Evolutionary conservation across 2,888 invertebrate species (phyloP), one percentile per base, ranked within the genome.

Genomic region (Tiliacea citrago): DNA sequence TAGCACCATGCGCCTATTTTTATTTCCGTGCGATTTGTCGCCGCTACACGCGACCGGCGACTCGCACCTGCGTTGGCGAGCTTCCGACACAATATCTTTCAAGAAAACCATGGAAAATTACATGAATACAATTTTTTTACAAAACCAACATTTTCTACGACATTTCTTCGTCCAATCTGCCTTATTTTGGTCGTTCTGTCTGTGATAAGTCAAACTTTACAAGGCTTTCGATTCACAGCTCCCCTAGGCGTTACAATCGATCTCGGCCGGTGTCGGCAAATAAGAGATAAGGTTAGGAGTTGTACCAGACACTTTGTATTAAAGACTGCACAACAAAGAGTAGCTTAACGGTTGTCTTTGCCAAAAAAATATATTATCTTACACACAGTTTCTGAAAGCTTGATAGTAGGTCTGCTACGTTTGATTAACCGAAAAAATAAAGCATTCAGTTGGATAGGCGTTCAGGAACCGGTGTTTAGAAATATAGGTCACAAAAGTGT

Each of bases 1-100:
- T 88, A 88, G 78, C 86, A 89, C 90, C 82, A 89, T 89, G 91
- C 91, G 89, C 91, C 92, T 94, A 93, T 94, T 93, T 93, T 90
- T 91, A 91, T 90, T 90, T 89, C 86, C 84, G 69, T 88, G 86
- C 89, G 88, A 83, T 84, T 81, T 74, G 78, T 84, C 86, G 68
- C 75, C 49, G 47, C 63, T 77, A 78, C 86, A 86, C 70, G 74
- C 75, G 60, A 84, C 76, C 61, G 62, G 75, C 53, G 66, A 65
- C 68, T 74, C 60, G 18, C 75, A 80, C 70, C 68, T 72, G 60
- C 35, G 21, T 69, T 73, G 74, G 57, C 60, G n/a, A 66, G 45
- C 45, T 72, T 60, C 45, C 18, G 63, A 61, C 57, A 68, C 39
- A 16, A 60, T 55, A 75, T 45, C 24, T 42, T 24, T 42, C 18